Percentiles rank a stretch among this genome's conserved stretches.
phyloP scores from a whole-genome alignment of 2,888 invertebrate species.

The Eristalinus sepulchralis region DNA sequence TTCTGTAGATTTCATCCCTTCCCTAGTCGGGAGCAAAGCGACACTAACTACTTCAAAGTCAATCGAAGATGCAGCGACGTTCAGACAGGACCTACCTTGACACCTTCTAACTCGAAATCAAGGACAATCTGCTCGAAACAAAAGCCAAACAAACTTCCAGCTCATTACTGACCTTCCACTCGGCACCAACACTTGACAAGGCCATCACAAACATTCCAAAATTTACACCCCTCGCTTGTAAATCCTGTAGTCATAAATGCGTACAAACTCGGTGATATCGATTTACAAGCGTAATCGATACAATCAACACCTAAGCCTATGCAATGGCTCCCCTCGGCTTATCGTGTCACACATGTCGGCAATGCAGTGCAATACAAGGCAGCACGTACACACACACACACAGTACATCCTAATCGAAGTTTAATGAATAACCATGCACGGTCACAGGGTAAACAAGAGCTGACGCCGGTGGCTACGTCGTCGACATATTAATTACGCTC shows the following conservation, averaged over 20 bases:
- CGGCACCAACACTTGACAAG: neutral
- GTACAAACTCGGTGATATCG: neutral
- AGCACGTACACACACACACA: neutral
- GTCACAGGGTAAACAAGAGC: neutral
- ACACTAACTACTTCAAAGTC: no score
- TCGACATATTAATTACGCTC: conserved; percentile 40
- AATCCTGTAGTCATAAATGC: neutral
- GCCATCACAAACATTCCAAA: neutral
- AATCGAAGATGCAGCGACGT: no score
- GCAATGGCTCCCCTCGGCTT: conserved; percentile 15
- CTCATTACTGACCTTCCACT: conserved; percentile 15
- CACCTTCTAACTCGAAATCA: no score
- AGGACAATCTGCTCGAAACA: neutral
- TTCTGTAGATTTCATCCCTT: no score
- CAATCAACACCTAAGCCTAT: conserved; percentile 31
- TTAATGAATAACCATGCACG: conserved; percentile 56
- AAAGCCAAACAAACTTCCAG: neutral
- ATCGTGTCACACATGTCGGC: conserved; percentile 14
- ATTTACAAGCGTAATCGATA: conserved; percentile 15
- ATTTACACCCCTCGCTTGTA: neutral
- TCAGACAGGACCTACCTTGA: no score
- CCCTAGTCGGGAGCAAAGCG: no score
- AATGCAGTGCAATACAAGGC: conserved; percentile 11
- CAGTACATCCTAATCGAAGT: conserved; percentile 31
- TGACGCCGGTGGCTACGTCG: conserved; percentile 33